Base-by-base conservation (phyloP, 37 sponge, comb jelly and placozoan genomes). In the Mnemiopsis leidyi region DNA sequence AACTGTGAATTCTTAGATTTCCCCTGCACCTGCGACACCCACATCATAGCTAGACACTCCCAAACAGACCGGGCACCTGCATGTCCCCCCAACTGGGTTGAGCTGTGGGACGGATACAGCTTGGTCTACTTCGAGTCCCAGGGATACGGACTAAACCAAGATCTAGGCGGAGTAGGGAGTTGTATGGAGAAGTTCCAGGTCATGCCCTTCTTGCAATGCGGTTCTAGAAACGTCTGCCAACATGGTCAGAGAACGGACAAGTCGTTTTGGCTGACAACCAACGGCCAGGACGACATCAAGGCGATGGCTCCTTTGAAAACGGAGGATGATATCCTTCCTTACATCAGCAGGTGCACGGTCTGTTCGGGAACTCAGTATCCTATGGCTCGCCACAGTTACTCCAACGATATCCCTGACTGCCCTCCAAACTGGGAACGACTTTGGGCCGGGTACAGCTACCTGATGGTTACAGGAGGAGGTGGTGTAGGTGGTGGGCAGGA, bases 291-390 rank as follows among this genome's bases (percentile, higher is more conserved):
- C 30, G 75, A 71, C 30, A 71, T 71, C 7, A 71, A 71, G 23
- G 75, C 75, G n/a, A 71, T 71, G 75, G 75, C 75, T 29, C 75
- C 75, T 25, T 25, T 71, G 75, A 71, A 71, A 18, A 71, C 75
- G 3, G 75, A 71, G 75, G 75, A 71, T 2, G 75, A 71, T 71
- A 71, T 71, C 30, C 75, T 71, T 7, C 75, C 75, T 2, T 71
- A 71, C 75, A 71, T 71, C 75, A 29, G 30, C 23, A n/a, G 75
- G 23, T 71, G 75, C 20, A 24, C 30, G 7, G 75, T 71, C 30
- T 71, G 75, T 18, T 29, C 30, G 5, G 75, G 75, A 5, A 28
- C 30, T 25, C 75, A 71, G 23, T 71, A 29, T 25, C 5, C 30
- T 5, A 71, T 71, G 75, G 75, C 75, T 71, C 26, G 75, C 5